A percentile compares a stretch with the other conserved stretches of the same genome.
These are phyloP conservation scores for Strix uralensis DNA, from an alignment of 2,113 vertebrate species.

Conservation along the genomic window DNA sequence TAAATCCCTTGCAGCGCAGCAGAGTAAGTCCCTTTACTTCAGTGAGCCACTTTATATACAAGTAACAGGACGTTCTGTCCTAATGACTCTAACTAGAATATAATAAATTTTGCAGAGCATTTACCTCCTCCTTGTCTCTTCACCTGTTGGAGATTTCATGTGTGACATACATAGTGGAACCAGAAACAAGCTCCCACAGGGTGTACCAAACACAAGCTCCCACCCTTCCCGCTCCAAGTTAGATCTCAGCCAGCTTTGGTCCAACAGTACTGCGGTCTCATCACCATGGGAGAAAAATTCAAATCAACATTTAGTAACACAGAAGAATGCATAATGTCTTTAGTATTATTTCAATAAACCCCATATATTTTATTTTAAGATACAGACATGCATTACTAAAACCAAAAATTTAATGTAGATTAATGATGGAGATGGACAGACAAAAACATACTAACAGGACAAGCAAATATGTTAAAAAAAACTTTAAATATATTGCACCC, in stretches of 20 bases:
- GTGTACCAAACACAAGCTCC: not conserved
- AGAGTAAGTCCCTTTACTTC: not conserved
- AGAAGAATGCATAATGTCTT: not conserved
- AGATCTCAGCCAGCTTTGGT: not conserved
- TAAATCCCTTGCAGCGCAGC: not conserved
- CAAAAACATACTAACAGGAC: not conserved
- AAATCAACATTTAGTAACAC: not conserved
- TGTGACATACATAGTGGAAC: not conserved
- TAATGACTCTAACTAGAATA: not conserved
- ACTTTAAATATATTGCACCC: not conserved
- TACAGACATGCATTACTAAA: not conserved
- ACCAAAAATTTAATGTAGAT: not conserved
- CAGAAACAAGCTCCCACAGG: not conserved
- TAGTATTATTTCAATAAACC: not conserved
- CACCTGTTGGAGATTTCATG: not conserved
- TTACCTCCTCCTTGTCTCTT: not conserved
- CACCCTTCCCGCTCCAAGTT: fast-evolving
- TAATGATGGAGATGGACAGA: not conserved
- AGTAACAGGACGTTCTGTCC: not conserved
- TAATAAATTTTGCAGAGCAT: not conserved
- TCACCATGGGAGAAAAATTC: not conserved
- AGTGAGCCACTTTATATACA: not conserved
- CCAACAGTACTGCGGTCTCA: fast-evolving
- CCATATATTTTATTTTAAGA: not conserved
- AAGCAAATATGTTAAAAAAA: not conserved